Base-by-base conservation (phyloP, 2,113 vertebrate species). In the Heliornis fulica region DNA sequence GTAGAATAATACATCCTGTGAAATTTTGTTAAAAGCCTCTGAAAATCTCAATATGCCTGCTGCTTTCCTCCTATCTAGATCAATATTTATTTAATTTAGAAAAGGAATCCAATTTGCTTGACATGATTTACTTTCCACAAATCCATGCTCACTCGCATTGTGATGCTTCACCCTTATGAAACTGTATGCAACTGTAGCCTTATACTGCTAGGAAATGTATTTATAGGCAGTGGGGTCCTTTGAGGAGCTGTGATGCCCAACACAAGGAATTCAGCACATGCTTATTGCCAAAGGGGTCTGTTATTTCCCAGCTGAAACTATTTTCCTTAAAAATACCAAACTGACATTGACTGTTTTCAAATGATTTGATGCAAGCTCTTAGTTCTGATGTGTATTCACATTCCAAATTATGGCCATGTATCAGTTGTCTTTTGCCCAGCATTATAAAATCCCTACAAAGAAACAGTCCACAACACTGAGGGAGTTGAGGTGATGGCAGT, bases 61-160 rank as follows among this genome's bases (percentile, higher is more conserved):
- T 84, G 53, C 77, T 93, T 90, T 36, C 36, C 94, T 95, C 93
- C 93, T 84, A 93, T 87, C 85, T 80, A 90, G 85, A 96, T 97
- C 97, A 96, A 96, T 97, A 96, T 96, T 96, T 96, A 97, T 97
- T 97, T 96, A 96, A 97, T 97, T 97, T 94, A 26, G 85, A 91
- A 96, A 96, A 96, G 92, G 82, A 96, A 97, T 97, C 90, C 94
- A 96, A 97, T 97, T 95, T 97, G 87, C 57, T 82, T 95, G 96
- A 97, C 93, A 90, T 94, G 96, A 96, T 96, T 97, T 97, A 96
- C 95, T 83, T 90, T 91, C 89, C 79, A 88, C 70, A 96, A 93
- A 96, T 95, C 91, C 86, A 92, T 84, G 92, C 93, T 89, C 96
- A 93, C 87, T 94, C 17, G 17, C 89, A 85, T 94, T 93, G 95